Conservation (phyloP, 2,797 vertebrate species). For the Meda fulgida region DNA sequence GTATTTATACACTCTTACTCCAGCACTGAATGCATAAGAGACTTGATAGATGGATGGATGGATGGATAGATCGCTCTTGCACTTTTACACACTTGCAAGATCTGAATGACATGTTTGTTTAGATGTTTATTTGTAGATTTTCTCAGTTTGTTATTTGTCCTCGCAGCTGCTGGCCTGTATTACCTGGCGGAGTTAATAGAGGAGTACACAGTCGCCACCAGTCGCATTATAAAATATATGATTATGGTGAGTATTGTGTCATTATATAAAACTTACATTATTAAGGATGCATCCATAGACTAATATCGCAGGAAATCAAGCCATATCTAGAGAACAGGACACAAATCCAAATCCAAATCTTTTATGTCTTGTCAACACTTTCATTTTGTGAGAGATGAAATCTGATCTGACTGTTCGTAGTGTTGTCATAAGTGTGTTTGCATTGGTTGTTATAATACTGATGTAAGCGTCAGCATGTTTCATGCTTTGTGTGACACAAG, state of each 20-base stretch:
- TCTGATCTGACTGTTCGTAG: background rate
- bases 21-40: background rate
- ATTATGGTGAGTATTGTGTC: conserved; percentile 86
- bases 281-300: background rate
- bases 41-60: background rate
- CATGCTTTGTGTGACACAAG: too few species aligned
- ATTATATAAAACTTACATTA: background rate
- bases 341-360: background rate
- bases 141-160: conserved; percentile 24
- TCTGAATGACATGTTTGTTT: background rate
- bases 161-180: conserved; percentile 90
- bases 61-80: background rate
- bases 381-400: background rate
- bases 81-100: background rate
- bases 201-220: conserved; percentile 93
- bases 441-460: background rate
- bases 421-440: background rate
- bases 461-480: background rate
- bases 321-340: background rate
- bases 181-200: conserved; percentile 97
- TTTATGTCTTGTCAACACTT: background rate
- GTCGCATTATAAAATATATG: conserved; percentile 97
- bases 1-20: background rate
- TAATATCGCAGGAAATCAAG: background rate
- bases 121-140: background rate